A percentile compares a stretch with the other conserved stretches of the same genome.
These are phyloP conservation scores for Anser cygnoides DNA, from an alignment of 2,113 vertebrate species.

Conservation along the genomic window DNA sequence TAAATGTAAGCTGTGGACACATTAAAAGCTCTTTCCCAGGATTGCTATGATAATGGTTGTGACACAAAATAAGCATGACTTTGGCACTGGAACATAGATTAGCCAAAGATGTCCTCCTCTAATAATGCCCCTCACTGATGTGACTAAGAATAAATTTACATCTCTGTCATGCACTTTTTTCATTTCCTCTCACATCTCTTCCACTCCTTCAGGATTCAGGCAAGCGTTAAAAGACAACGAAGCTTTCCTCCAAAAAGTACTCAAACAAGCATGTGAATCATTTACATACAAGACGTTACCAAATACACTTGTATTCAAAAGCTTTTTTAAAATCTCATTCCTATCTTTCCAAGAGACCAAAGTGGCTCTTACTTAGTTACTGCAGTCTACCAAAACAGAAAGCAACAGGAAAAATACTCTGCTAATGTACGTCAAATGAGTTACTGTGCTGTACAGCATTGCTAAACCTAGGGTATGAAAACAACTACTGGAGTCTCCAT, in stretches of 20 bases:
- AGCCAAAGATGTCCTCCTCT: neutral
- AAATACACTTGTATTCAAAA: neutral
- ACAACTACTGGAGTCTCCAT: neutral
- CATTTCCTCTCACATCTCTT: neutral
- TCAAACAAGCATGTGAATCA: neutral
- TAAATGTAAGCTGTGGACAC: neutral
- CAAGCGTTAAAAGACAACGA: neutral
- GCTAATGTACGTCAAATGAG: neutral
- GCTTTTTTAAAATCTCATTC: neutral
- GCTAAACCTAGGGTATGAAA: neutral
- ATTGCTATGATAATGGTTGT: neutral
- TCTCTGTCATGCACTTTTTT: neutral
- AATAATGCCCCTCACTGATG: neutral
- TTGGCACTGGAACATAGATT: neutral
- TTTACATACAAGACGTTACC: neutral
- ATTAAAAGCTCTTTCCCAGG: neutral
- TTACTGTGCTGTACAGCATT: neutral
- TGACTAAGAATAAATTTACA: neutral
- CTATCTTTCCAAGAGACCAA: neutral
- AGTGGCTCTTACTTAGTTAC: neutral
- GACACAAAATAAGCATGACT: neutral
- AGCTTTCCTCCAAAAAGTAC: neutral
- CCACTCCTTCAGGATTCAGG: neutral
- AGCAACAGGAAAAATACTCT: neutral
- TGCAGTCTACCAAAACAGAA: neutral